Conservation (phyloP, 2,113 vertebrate species). For the Leiothrix lutea region DNA sequence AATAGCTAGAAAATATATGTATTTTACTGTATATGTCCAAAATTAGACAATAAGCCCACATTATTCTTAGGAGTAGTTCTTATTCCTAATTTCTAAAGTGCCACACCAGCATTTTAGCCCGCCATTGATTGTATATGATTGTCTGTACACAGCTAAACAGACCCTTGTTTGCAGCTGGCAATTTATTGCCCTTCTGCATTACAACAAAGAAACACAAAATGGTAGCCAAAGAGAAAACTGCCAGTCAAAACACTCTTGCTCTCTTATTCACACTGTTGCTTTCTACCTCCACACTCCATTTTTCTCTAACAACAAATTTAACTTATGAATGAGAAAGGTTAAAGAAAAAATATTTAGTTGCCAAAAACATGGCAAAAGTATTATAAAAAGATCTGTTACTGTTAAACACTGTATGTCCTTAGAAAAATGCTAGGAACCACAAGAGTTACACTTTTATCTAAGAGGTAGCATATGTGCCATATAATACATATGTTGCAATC, state of each 20-base stretch:
- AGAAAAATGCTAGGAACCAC: slow-evolving; percentile 50
- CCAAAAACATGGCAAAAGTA: slow-evolving; percentile 69
- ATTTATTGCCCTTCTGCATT: slow-evolving; percentile 74
- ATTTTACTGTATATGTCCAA: not conserved
- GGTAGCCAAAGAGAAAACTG: slow-evolving; percentile 74
- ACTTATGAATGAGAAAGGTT: slow-evolving; percentile 70
- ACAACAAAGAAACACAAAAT: slow-evolving; percentile 76
- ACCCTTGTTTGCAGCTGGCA: slow-evolving; percentile 74
- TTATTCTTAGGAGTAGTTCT: slow-evolving; percentile 41
- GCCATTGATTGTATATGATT: slow-evolving; percentile 60
- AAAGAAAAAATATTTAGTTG: slow-evolving; percentile 68
- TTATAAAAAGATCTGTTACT: slow-evolving; percentile 66
- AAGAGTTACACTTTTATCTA: slow-evolving; percentile 61
- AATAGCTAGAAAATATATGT: not conserved
- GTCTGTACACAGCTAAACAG: slow-evolving; percentile 60
- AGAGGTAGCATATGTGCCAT: slow-evolving; percentile 48
- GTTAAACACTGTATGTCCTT: slow-evolving; percentile 66
- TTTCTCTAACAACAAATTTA: slow-evolving; percentile 75
- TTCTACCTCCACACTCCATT: slow-evolving; percentile 72
- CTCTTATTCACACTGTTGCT: slow-evolving; percentile 68
- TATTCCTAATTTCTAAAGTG: slow-evolving; percentile 56
- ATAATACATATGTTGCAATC: slow-evolving; percentile 49
- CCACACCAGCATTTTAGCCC: slow-evolving; percentile 50
- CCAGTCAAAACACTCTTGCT: slow-evolving; percentile 74
- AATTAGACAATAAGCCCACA: slow-evolving; percentile 30